phyloP scores from a whole-genome alignment of 2,797 vertebrate species.

The Scyliorhinus canicula region DNA sequence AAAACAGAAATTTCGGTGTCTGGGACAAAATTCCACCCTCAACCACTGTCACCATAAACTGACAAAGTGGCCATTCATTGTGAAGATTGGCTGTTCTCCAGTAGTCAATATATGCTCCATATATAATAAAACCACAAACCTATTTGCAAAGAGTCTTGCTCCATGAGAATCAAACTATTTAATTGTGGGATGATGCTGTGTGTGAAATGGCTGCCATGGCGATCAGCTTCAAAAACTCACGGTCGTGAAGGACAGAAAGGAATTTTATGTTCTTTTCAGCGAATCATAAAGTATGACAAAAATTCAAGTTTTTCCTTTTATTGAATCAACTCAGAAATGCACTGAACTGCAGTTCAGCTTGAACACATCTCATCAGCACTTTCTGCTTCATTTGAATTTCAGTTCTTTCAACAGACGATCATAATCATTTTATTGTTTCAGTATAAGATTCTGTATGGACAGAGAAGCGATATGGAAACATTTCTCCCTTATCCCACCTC shows the following conservation, averaged over 20 bases:
- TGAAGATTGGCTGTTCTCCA: no score
- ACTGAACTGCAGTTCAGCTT: neutral
- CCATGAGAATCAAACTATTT: neutral
- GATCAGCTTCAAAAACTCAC: neutral
- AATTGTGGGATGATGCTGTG: neutral
- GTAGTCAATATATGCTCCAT: no score
- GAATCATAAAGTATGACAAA: neutral
- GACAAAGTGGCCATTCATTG: neutral
- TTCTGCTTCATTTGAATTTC: neutral
- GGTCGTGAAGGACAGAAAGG: neutral
- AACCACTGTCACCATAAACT: neutral
- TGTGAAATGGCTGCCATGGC: neutral
- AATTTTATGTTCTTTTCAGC: neutral
- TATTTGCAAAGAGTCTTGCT: neutral
- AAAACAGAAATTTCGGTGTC: neutral
- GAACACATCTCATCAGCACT: neutral
- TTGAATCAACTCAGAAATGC: neutral
- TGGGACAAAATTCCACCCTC: neutral
- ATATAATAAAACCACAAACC: neutral
- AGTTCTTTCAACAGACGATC: neutral
- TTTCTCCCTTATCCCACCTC: no score
- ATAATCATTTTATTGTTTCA: neutral
- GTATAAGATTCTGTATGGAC: neutral
- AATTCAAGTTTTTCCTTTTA: slow-evolving; percentile 4
- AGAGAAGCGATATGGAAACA: no score